Evolutionary conservation across 2,113 vertebrate species (phyloP).

Genomic region (Platysteira castanea): DNA sequence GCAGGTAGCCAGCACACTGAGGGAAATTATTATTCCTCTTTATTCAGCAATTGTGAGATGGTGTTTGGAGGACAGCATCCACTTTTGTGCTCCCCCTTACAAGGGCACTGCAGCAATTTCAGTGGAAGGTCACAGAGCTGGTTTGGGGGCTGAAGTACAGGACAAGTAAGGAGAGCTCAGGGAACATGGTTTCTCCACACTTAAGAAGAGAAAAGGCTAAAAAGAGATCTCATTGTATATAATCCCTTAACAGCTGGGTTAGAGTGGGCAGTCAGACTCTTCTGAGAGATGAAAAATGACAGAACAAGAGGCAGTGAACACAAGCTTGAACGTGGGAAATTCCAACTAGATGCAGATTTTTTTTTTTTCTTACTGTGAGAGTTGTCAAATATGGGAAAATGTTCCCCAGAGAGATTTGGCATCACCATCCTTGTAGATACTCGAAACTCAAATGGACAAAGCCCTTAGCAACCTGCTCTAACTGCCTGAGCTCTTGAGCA

Average conservation of each 20-base stretch:
- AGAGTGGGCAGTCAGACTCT: neutral
- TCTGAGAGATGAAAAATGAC: neutral
- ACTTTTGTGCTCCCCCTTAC: neutral
- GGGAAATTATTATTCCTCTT: neutral
- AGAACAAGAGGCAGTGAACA: neutral
- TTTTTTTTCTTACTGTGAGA: neutral
- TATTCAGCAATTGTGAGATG: fast-evolving
- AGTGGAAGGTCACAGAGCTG: neutral
- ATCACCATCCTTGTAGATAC: neutral
- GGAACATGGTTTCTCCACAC: neutral
- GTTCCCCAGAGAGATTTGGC: neutral
- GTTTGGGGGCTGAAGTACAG: neutral
- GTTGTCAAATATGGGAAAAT: neutral
- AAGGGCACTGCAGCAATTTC: neutral
- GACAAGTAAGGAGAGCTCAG: fast-evolving
- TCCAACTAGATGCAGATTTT: neutral
- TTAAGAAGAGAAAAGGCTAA: neutral
- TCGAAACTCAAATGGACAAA: neutral
- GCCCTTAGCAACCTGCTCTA: neutral
- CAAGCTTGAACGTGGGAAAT: neutral
- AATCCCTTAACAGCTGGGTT: neutral
- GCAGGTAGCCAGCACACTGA: neutral
- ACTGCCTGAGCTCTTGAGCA: neutral
- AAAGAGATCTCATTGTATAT: neutral
- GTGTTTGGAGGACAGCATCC: neutral